Evolutionary conservation across 2,113 vertebrate species (phyloP), one percentile per base, ranked within the genome.

Genomic region (Phalacrocorax carbo): DNA sequence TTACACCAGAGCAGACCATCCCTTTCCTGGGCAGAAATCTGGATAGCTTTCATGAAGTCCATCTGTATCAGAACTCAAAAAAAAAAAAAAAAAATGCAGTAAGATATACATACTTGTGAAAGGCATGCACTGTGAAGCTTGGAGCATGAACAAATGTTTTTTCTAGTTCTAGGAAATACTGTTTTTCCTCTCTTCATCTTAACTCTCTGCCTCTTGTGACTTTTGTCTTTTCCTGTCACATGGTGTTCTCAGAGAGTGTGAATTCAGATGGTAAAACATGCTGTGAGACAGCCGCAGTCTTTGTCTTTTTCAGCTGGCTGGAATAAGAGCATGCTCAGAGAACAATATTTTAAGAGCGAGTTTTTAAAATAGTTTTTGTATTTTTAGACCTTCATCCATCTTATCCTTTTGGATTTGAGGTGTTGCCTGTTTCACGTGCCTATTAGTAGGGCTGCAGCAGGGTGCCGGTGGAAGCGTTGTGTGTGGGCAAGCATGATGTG

Each of bases 91-190:
- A 15, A 29, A 15, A 18, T 3, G 27, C 38, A n/a, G 51, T 7
- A 8, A 25, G 7, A 7, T 15, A 2, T 7, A 2, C 9, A 4
- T 7, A 27, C 19, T 1, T 5, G 32, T 10, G 38, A 14, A 18
- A 23, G 66, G n/a, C 12, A 3, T 1, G 11, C 2, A 0, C 14
- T 0, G 2, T 12, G 46, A 17, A 14, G 23, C 44, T 1, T 13
- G 54, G 80, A 17, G 27, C 38, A 1, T 0, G 46, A 55, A 15
- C 1, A 2, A 10, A 5, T 18, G 52, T 0, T 15, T 32, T 54
- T 49, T 6, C 57, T 75, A 7, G 7, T 2, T 42, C 21, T 8
- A 11, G 85, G 42, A 58, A 30, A 30, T 2, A 1, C 15, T 38
- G 46, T 0, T 58, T 49, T 62, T 54, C 26, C 51, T 78, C 52